Base-by-base conservation (phyloP, 23 tunicate genomes). In the Trididemnum nubilum region DNA sequence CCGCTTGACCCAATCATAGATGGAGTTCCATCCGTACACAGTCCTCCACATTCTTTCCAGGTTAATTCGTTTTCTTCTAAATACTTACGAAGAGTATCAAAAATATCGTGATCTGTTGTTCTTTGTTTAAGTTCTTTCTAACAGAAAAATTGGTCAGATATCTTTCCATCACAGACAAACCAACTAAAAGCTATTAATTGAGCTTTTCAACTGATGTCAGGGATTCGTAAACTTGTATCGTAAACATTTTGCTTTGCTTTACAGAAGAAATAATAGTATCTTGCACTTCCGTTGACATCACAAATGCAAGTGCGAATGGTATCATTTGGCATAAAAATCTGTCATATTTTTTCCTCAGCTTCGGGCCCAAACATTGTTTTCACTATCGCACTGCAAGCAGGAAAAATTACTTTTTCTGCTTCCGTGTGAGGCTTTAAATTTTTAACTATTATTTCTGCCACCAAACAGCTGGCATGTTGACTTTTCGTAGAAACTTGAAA, bases 31-130 rank as follows among this genome's bases (percentile, higher is more conserved):
- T 73, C 79, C 18, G 79, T 73, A 73, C 79, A 73, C 38, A 73
- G 9, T 73, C 79, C 79, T 73, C 38, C 60, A 39, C 79, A 73
- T 73, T 37, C 60, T 39, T 73, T 73, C 79, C 79, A 73, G 7
- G 79, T 37, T 44, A 73, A 73, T 39, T 60, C 79, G 25, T 73
- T 73, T 73, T 73, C 79, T 39, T 73, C 79, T 60, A 73, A 73
- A 39, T 32, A 73, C 59, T 73, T 73, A 37, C 30, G 38, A 37
- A 73, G 39, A 38, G 79, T 39, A 44, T 38, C 79, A 73, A 73
- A 73, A 73, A 73, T 44, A 69, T 73, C 60, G 38, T 73, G 59
- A 73, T 60, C 60, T 3, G 79, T 73, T 29, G 79, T 73, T 32
- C 79, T 73, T 44, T 73, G 60, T 32, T 73, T 73, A 32, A 73